A percentile compares a stretch with the other conserved stretches of the same genome.
Conservation (phyloP, 2,888 invertebrate genomes). For the Heliconius hortense region DNA sequence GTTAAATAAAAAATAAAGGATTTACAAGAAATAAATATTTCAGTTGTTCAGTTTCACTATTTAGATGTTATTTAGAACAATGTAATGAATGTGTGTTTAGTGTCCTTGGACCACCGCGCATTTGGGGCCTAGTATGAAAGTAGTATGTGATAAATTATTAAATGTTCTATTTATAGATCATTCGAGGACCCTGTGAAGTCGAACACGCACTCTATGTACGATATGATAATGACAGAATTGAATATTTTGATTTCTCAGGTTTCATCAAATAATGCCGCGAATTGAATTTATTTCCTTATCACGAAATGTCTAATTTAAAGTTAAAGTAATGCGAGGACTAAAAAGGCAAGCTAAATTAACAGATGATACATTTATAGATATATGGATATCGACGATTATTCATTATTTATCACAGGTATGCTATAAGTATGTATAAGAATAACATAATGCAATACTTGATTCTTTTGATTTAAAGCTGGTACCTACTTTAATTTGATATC, state of each 20-base stretch:
- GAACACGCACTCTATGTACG: background rate
- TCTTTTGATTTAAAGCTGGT: background rate
- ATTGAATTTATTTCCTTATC: background rate
- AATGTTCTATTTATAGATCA: background rate
- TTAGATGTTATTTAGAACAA: too few species aligned
- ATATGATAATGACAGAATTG: background rate
- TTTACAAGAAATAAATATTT: too few species aligned
- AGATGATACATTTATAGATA: background rate
- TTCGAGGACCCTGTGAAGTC: background rate
- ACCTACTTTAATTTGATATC: background rate
- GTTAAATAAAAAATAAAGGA: too few species aligned
- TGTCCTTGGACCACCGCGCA: too few species aligned
- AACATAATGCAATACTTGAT: background rate
- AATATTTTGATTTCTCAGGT: background rate
- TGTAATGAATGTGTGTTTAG: too few species aligned
- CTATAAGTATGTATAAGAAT: background rate
- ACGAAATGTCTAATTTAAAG: background rate
- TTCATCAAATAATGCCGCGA: background rate
- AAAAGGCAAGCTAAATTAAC: background rate
- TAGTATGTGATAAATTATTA: too few species aligned
- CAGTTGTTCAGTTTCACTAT: too few species aligned
- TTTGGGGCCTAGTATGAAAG: too few species aligned
- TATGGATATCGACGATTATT: too few species aligned
- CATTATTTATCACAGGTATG: background rate
- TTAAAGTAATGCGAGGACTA: background rate